Evolutionary conservation across 2,113 vertebrate species (phyloP).

Genomic region (Parotia lawesii): DNA sequence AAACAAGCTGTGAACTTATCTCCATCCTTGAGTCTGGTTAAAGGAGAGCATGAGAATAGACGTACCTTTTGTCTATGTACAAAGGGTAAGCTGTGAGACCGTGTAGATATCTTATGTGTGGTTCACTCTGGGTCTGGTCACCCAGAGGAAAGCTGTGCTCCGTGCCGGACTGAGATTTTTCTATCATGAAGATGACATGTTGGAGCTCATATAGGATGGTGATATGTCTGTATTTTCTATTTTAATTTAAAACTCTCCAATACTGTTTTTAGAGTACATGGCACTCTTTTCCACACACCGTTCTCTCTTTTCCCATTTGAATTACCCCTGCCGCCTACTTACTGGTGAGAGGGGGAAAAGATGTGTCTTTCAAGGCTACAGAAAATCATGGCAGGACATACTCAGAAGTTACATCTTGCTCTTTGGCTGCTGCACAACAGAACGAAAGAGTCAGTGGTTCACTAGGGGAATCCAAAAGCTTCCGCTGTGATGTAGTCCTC

Average conservation of each 20-base stretch:
- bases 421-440: neutral
- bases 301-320: neutral
- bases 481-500: neutral
- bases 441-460: neutral
- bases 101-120: neutral
- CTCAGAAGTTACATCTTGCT: neutral
- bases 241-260: neutral
- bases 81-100: neutral
- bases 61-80: neutral
- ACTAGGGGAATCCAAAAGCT: neutral
- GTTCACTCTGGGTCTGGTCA: neutral
- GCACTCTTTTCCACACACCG: neutral
- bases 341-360: neutral
- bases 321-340: neutral
- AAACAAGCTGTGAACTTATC: neutral
- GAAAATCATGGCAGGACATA: neutral
- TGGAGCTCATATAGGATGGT: neutral
- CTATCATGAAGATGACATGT: neutral
- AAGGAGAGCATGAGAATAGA: neutral
- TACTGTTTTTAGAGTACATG: neutral
- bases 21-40: neutral
- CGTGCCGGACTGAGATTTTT: neutral
- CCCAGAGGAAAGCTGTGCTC: neutral
- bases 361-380: neutral
- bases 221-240: neutral